These are phyloP conservation scores for Sterrhoptilus dennistouni DNA, from an alignment of 2,113 vertebrate species.

Conservation along the genomic window DNA sequence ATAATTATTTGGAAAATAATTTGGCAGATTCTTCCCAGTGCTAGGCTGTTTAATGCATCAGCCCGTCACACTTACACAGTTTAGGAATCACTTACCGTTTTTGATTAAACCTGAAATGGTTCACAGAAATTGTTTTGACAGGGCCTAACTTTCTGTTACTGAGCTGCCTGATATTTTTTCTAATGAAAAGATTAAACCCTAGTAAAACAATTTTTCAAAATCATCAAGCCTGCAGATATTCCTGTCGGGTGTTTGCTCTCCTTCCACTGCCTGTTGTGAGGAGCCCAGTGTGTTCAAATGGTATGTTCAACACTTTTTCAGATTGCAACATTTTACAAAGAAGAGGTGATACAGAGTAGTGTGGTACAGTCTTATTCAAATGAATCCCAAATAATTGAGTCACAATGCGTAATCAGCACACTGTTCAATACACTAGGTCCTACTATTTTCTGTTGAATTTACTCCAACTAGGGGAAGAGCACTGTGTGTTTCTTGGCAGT, in stretches of 20 bases:
- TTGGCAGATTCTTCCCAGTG: neutral
- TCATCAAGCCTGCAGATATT: neutral
- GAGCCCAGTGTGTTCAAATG: neutral
- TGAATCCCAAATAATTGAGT: neutral
- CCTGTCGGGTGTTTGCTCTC: accelerated
- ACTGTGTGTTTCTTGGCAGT: neutral
- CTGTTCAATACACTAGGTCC: neutral
- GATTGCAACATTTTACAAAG: neutral
- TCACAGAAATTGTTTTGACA: conserved; percentile 33
- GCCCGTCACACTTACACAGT: neutral
- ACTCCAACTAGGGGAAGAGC: neutral
- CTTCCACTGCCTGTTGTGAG: neutral
- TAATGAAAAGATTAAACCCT: neutral
- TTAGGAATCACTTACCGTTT: neutral
- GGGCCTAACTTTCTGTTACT: neutral
- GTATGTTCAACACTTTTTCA: neutral
- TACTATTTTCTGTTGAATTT: conserved; percentile 22
- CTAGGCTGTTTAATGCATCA: conserved; percentile 18
- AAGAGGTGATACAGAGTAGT: neutral
- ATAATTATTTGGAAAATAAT: conserved; percentile 34
- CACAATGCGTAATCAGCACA: neutral
- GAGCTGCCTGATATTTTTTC: neutral
- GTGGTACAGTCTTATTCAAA: neutral
- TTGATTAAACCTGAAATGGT: conserved; percentile 17
- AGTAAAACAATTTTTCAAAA: neutral